These are phyloP conservation scores for Pycnomerus fuliginosus DNA, from an alignment of 2,888 invertebrate species.

Conservation along the genomic window DNA sequence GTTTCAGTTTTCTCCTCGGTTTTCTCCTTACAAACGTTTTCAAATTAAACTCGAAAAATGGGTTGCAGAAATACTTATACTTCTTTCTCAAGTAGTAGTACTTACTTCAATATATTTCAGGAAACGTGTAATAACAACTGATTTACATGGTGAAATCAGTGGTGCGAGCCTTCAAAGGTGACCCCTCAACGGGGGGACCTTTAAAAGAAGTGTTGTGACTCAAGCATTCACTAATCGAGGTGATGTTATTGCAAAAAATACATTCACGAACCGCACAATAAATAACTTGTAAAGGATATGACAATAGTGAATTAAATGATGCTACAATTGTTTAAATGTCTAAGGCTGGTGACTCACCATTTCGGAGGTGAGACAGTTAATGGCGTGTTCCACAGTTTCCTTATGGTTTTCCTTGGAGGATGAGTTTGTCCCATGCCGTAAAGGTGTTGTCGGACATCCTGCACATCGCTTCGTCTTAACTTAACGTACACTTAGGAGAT, in stretches of 20 bases:
- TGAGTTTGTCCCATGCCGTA: slow-evolving; percentile 54
- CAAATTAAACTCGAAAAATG: too few species aligned
- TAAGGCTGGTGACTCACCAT: slow-evolving; percentile 66
- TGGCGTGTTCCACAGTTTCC: slow-evolving; percentile 68
- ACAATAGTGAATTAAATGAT: too few species aligned
- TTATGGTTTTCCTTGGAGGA: slow-evolving; percentile 51
- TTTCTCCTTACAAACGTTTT: too few species aligned
- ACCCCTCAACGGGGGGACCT: slow-evolving; percentile 1
- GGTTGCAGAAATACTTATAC: too few species aligned
- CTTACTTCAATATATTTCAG: too few species aligned
- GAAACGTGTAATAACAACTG: slow-evolving; percentile 49
- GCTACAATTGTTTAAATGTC: slow-evolving; percentile 10
- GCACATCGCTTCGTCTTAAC: slow-evolving; percentile 37
- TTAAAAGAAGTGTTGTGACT: slow-evolving; percentile 9
- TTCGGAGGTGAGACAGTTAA: slow-evolving; percentile 81
- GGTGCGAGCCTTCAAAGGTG: slow-evolving; percentile 18
- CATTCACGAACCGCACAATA: slow-evolving; percentile 9
- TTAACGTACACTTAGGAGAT: too few species aligned
- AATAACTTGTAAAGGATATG: too few species aligned
- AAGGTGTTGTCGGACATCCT: slow-evolving; percentile 66
- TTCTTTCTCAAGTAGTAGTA: too few species aligned
- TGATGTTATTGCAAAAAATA: slow-evolving; percentile 17
- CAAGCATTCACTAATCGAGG: slow-evolving; percentile 7
- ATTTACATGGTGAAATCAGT: slow-evolving; percentile 41
- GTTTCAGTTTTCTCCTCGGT: too few species aligned